Conservation (phyloP, 1,140 invertebrate species). For the Tenebrio molitor region DNA sequence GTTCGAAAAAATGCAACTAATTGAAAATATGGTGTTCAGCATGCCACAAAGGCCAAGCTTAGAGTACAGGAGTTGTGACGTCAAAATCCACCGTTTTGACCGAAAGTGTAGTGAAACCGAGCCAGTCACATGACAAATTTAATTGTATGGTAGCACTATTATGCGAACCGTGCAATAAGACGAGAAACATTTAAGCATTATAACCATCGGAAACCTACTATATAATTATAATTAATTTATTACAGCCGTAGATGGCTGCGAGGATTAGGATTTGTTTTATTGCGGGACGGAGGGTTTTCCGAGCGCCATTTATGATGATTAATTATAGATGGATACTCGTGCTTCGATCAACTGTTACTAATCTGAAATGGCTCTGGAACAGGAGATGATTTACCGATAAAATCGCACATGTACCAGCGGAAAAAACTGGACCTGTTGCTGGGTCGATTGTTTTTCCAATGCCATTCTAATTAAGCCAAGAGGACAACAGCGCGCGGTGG, state of each 20-base stretch:
- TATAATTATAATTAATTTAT: constrained; percentile 40
- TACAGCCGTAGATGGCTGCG: constrained; percentile 28
- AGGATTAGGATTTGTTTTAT: constrained; percentile 36
- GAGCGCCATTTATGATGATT: constrained; percentile 35
- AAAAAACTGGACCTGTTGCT: neutral
- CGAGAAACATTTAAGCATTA: constrained; percentile 34
- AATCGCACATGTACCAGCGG: neutral
- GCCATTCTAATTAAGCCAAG: no score
- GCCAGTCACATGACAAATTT: constrained; percentile 21
- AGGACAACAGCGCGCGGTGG: no score
- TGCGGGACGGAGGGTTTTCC: constrained; percentile 12
- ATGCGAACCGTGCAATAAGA: constrained; percentile 12
- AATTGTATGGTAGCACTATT: constrained; percentile 31
- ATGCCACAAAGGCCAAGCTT: no score
- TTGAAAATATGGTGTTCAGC: no score
- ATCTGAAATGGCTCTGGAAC: constrained; percentile 15
- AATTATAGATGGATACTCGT: constrained; percentile 26
- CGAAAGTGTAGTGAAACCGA: no score
- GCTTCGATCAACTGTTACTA: constrained; percentile 34
- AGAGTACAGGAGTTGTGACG: no score
- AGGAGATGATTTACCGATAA: constrained; percentile 11
- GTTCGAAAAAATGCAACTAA: no score
- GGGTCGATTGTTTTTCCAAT: neutral
- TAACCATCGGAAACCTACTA: constrained; percentile 28
- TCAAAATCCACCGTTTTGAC: no score